Evolutionary conservation across 2,113 vertebrate genomes (phyloP).

Genomic region (Triplophysa tibetana): DNA sequence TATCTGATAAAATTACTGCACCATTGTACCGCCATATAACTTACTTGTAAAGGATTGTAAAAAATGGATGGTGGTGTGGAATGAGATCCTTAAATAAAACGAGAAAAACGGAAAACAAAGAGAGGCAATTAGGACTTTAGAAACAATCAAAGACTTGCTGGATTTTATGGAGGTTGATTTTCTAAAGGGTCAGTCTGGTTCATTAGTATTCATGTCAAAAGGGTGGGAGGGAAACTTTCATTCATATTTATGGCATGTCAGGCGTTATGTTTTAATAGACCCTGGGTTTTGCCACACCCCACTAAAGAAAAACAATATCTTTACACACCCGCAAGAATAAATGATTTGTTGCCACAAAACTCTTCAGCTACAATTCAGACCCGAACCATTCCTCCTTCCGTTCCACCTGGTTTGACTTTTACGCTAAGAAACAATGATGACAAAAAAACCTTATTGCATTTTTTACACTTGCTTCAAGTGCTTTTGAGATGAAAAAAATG

Average conservation of each 20-base stretch:
- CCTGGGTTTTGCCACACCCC: background rate
- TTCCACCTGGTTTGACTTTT: too few relatives aligned
- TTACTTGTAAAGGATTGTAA: background rate
- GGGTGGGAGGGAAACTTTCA: background rate
- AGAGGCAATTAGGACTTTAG: background rate
- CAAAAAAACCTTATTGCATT: too few relatives aligned
- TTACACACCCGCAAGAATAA: too few relatives aligned
- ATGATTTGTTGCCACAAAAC: too few relatives aligned
- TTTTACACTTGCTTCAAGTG: too few relatives aligned
- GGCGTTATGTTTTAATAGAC: slow-evolving; percentile 4
- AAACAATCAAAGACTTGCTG: background rate
- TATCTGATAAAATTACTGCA: too few relatives aligned
- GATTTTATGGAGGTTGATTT: slow-evolving; percentile 16
- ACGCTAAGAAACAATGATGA: too few relatives aligned
- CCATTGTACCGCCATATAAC: too few relatives aligned
- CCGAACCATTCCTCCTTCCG: too few relatives aligned
- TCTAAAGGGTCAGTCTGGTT: background rate
- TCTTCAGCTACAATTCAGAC: too few relatives aligned
- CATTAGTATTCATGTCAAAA: slow-evolving; percentile 13
- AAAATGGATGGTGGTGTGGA: background rate
- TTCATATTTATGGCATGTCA: slow-evolving; percentile 19
- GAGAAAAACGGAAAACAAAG: background rate
- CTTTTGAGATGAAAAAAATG: too few relatives aligned
- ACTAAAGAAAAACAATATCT: background rate
- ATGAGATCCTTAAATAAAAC: background rate